Percentiles rank a stretch among this genome's conserved stretches.
Evolutionary conservation across 2,888 invertebrate genomes (phyloP).

Genomic region (Volucella inanis): DNA sequence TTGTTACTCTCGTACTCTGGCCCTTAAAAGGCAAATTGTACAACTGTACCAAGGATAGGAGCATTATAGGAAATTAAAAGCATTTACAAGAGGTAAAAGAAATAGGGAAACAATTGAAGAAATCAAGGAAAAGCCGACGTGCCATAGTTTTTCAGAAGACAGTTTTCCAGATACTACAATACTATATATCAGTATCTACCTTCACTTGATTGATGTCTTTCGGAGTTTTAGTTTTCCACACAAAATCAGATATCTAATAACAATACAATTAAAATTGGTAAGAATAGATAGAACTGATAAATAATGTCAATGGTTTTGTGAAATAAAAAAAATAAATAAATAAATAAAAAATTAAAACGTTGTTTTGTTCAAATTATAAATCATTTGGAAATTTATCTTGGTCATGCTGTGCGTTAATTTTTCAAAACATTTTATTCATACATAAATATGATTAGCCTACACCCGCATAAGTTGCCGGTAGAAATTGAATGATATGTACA

Average conservation of each 20-base stretch:
- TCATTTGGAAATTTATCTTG: constrained; percentile 2
- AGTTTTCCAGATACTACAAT: not conserved
- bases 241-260: constrained; percentile 33
- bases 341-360: too few species aligned
- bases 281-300: constrained; percentile 19
- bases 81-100: not conserved
- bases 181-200: too few species aligned
- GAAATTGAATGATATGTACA: constrained; percentile 19
- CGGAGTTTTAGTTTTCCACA: constrained; percentile 1
- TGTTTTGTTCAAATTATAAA: too few species aligned
- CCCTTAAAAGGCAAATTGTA: constrained; percentile 6
- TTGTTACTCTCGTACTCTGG: not conserved
- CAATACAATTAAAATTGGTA: constrained; percentile 35
- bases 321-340: not conserved
- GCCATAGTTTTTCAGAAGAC: not conserved
- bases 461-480: constrained; percentile 20
- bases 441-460: not conserved
- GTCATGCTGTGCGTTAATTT: constrained; percentile 13
- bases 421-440: constrained; percentile 14
- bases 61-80: not conserved
- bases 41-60: constrained; percentile 1
- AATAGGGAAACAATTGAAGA: constrained; percentile 24
- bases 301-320: not conserved
- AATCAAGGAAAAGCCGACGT: constrained; percentile 45
- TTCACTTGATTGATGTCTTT: constrained; percentile 50